Conservation (phyloP, 1,140 invertebrate species). For the Goniozus legneri region DNA sequence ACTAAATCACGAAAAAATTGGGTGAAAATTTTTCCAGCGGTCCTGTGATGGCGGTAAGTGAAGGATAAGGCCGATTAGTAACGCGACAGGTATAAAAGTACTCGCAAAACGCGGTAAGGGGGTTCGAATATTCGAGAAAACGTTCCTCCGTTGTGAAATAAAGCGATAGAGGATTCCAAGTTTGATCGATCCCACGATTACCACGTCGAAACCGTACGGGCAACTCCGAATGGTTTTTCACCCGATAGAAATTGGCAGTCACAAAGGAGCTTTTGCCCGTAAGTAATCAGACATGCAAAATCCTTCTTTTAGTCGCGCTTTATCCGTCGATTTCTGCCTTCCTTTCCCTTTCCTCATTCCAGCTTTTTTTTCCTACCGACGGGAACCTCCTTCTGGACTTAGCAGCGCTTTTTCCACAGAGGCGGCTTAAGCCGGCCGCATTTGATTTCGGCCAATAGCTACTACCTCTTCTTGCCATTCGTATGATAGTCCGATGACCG, state of each 20-base stretch:
- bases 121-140: neutral
- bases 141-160: no score
- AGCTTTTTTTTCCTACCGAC: neutral
- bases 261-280: slow-evolving; percentile 26
- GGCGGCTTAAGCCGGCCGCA: slow-evolving; percentile 22
- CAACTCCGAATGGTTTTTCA: slow-evolving; percentile 25
- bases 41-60: no score
- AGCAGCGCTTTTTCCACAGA: neutral
- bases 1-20: no score
- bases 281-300: slow-evolving; percentile 36
- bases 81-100: no score
- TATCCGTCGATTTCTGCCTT: neutral
- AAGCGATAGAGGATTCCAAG: no score
- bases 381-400: neutral
- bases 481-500: no score
- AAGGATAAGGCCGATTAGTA: no score
- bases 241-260: slow-evolving; percentile 20
- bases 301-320: slow-evolving; percentile 23
- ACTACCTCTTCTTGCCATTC: neutral
- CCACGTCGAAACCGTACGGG: slow-evolving; percentile 16
- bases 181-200: no score
- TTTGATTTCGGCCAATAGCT: slow-evolving; percentile 18
- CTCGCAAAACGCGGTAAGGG: no score
- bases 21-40: no score
- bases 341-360: neutral